Evolutionary conservation across 1,140 invertebrate species (phyloP), one percentile per base, ranked within the genome.

Genomic region (Drosophila hydei): DNA sequence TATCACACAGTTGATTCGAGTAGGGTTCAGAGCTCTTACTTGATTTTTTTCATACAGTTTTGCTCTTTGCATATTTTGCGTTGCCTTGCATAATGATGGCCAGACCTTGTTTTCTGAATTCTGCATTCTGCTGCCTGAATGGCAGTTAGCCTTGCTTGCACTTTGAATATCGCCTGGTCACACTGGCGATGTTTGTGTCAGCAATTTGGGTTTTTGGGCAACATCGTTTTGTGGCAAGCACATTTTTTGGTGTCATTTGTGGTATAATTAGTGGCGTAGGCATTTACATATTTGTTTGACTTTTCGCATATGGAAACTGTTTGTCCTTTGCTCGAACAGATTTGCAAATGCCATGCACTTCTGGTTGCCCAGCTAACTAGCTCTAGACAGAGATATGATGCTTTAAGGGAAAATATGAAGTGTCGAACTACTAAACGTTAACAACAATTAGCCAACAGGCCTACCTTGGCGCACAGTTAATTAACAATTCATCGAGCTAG

Each of bases 71-170:
- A 87, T 76, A 64, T 74, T 87, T 80, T 59, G 56, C 54, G 56
- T 62, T 61, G 48, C 61, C 64, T 69, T 70, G 71, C 81, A 88
- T 87, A 87, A 87, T 87, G 77, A 88, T 81, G 81, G 67, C 70
- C 75, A 43, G 60, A 40, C 61, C 60, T 68, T 69, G 79, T 83
- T 78, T 63, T 64, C 36, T 36, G 43, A 27, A 63, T 56, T 61
- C 18, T 14, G 18, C n/a, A 43, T 19, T 4, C 21, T 45, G 43
- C 27, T 11, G 30, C 30, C 30, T 33, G 30, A 33, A 33, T 36
- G n/a, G 25, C 27, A n/a, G 11, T 33, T 38, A 63, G 58, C 23
- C 62, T 56, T 75, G 79, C 61, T 67, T 85, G 75, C 73, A 52
- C 60, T 87, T 87, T 70, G 60, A 81, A 73, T 79, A 85, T 79